Percentiles rank a stretch among this genome's conserved stretches.
Conservation (phyloP, 2,888 invertebrate genomes). For the Periphyllus acericola region DNA sequence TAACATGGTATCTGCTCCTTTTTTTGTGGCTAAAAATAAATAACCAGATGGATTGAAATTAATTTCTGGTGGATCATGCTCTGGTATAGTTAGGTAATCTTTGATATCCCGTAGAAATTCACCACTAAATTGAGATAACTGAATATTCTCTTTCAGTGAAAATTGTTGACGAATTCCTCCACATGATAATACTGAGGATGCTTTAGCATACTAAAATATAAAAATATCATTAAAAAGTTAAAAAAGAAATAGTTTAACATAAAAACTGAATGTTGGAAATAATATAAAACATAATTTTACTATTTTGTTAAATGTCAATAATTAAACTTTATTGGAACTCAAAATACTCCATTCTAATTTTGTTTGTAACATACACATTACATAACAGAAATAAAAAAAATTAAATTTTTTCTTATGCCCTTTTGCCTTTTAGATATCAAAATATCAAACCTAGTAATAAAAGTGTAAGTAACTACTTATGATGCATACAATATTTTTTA, state of each 20-base stretch:
- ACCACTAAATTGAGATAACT: constrained; percentile 87
- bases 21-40: constrained; percentile 83
- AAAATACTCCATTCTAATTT: no score
- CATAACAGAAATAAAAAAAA: no score
- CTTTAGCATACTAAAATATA: constrained; percentile 75
- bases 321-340: no score
- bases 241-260: neutral
- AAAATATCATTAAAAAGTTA: neutral
- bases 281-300: no score
- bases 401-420: no score
- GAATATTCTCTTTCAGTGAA: constrained; percentile 90
- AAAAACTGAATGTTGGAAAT: no score
- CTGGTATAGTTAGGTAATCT: constrained; percentile 72
- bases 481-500: no score
- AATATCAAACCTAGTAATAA: no score
- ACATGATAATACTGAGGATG: constrained; percentile 81
- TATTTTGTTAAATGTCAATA: no score
- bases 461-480: no score
- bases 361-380: no score
- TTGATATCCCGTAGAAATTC: constrained; percentile 86
- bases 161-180: constrained; percentile 94
- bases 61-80: constrained; percentile 74
- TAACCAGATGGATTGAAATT: constrained; percentile 89
- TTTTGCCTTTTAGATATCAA: no score
- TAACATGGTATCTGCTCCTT: constrained; percentile 77